phyloP scores from a whole-genome alignment of 2,113 vertebrate species.

The Cnemophilus loriae region DNA sequence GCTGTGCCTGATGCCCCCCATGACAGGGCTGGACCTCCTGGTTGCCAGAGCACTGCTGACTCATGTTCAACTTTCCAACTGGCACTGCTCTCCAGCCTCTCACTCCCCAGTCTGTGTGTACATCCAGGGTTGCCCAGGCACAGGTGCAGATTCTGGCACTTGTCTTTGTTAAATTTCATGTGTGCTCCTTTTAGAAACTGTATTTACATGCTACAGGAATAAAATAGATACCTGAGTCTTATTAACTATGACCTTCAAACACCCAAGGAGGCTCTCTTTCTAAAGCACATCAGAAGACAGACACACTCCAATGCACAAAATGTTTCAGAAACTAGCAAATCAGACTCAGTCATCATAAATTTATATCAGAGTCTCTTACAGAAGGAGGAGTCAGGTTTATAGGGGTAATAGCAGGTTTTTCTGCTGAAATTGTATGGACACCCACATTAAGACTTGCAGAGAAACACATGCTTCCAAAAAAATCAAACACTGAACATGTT shows the following conservation, averaged over 20 bases:
- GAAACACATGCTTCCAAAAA: not conserved
- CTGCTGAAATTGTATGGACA: not conserved
- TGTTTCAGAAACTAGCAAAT: not conserved
- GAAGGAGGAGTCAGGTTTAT: not conserved
- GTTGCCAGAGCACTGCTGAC: not conserved
- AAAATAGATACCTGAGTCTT: not conserved
- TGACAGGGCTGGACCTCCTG: not conserved
- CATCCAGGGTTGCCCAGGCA: not conserved
- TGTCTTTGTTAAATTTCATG: not conserved
- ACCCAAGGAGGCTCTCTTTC: not conserved
- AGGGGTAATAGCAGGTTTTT: not conserved
- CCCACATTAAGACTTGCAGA: not conserved
- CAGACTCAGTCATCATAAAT: not conserved
- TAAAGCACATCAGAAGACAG: not conserved
- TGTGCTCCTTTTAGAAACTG: not conserved
- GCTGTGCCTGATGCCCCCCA: not conserved
- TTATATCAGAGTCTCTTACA: not conserved
- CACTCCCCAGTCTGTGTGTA: not conserved
- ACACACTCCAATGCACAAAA: not conserved
- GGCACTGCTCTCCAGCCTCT: not conserved
- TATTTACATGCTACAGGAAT: not conserved
- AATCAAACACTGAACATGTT: not conserved
- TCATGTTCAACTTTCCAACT: fast-evolving
- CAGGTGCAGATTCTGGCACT: not conserved
- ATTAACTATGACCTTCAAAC: not conserved